Evolutionary conservation across 2,888 invertebrate genomes (phyloP).

Genomic region (Heliconius hortense): DNA sequence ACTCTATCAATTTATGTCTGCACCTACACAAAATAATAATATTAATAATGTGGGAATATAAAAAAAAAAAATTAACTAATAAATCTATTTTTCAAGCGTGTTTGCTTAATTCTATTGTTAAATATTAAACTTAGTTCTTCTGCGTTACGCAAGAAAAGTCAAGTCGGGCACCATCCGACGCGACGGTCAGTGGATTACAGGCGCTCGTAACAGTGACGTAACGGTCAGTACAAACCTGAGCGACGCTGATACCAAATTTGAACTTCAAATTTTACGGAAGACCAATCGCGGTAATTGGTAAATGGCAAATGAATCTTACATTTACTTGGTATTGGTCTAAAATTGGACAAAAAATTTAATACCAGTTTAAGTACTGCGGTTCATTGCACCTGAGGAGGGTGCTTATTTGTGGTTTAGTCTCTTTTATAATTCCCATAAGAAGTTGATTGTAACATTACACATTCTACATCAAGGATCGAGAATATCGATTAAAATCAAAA

Average conservation of each 20-base stretch:
- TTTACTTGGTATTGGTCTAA: neutral
- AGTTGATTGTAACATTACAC: neutral
- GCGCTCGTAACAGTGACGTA: slow-evolving; percentile 63
- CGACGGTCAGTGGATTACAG: slow-evolving; percentile 51
- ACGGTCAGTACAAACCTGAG: slow-evolving; percentile 52
- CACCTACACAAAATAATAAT: neutral
- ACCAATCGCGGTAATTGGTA: slow-evolving; percentile 31
- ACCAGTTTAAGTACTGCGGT: slow-evolving; percentile 8
- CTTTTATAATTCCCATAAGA: slow-evolving; percentile 1
- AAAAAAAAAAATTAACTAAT: neutral
- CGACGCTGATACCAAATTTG: slow-evolving; percentile 61
- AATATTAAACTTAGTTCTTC: slow-evolving; percentile 39
- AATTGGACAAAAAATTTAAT: slow-evolving; percentile 3
- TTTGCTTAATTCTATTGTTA: slow-evolving; percentile 2
- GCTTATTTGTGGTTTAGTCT: neutral
- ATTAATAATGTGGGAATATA: neutral
- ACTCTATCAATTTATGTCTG: neutral
- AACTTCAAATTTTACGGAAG: slow-evolving; percentile 52
- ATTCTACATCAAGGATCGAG: neutral
- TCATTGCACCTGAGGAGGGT: slow-evolving; percentile 19
- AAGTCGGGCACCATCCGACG: slow-evolving; percentile 56
- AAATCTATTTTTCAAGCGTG: neutral
- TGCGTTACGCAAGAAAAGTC: slow-evolving; percentile 63
- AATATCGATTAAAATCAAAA: neutral
- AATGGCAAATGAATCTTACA: slow-evolving; percentile 26